Percentiles rank a stretch among this genome's conserved stretches.
Conservation (phyloP, 2,113 vertebrate species). For the Ammodytes marinus region DNA sequence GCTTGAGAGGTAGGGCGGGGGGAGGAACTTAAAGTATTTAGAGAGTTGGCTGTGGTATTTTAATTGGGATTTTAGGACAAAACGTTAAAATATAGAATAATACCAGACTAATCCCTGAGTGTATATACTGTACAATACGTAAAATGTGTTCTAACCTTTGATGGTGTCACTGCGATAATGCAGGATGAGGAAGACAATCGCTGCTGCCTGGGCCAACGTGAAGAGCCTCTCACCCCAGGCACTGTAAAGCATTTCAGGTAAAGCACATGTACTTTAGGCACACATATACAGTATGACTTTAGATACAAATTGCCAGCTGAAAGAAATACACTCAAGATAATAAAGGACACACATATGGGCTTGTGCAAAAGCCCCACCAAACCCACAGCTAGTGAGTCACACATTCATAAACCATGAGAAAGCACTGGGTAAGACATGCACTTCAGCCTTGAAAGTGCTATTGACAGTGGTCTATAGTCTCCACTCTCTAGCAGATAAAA, state of each 20-base stretch:
- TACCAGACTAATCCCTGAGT: neutral
- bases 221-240: conserved; percentile 90
- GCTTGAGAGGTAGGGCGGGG: neutral
- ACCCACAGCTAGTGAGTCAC: neutral
- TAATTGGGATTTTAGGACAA: neutral
- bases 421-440: neutral
- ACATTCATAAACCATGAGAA: neutral
- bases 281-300: neutral
- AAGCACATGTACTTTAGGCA: conserved; percentile 6
- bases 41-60: neutral
- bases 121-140: neutral
- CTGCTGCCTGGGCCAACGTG: conserved; percentile 81
- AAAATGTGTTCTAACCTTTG: conserved; percentile 75
- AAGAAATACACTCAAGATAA: neutral
- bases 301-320: neutral
- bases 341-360: neutral
- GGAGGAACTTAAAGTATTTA: neutral
- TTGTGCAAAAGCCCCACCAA: neutral
- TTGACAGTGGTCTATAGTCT: neutral
- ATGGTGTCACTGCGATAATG: conserved; percentile 79
- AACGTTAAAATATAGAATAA: neutral
- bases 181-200: conserved; percentile 86
- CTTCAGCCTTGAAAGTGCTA: neutral
- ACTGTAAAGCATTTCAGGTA: conserved; percentile 69
- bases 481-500: neutral